Percentiles rank a stretch among this genome's conserved stretches.
Conservation (phyloP, 2,888 invertebrate genomes). For the Chrysolina haemoptera region DNA sequence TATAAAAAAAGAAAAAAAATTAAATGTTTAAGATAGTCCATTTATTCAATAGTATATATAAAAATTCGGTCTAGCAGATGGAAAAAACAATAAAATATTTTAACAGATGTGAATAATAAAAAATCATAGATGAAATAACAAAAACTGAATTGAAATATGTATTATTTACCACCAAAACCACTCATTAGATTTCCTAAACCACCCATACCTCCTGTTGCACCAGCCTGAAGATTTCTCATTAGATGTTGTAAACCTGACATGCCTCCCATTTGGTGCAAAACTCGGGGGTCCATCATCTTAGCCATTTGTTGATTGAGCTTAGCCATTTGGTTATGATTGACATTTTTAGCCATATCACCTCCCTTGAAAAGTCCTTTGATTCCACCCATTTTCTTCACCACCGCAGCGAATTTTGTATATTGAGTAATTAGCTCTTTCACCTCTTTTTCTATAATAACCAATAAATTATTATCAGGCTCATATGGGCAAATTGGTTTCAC, state of each 20-base stretch:
- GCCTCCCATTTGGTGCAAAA: conserved; percentile 97
- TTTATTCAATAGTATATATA: conserved; percentile 7
- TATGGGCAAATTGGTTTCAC: too few species aligned
- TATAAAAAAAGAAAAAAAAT: background rate
- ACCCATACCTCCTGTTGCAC: conserved; percentile 73
- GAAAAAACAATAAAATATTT: conserved; percentile 8
- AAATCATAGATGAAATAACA: conserved; percentile 6
- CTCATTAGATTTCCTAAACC: conserved; percentile 74
- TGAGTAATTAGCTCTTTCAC: conserved; percentile 98
- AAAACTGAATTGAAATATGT: conserved; percentile 18
- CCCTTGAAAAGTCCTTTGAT: conserved; percentile 99
- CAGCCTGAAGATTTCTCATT: conserved; percentile 93
- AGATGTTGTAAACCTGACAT: conserved; percentile 97
- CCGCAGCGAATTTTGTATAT: conserved; percentile 99
- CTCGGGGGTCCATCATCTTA: conserved; percentile 99
- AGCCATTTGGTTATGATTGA: conserved; percentile 98
- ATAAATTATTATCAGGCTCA: too few species aligned
- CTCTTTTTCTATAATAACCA: conserved; percentile 78
- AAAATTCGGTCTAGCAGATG: conserved; percentile 11
- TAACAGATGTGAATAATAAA: conserved; percentile 2
- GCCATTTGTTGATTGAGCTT: conserved; percentile 99
- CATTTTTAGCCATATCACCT: conserved; percentile 98
- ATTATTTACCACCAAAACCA: conserved; percentile 72
- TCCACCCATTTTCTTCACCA: conserved; percentile 99
- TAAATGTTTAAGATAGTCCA: background rate